These are phyloP conservation scores for Otocyon megalotis DNA, from an alignment of 2,113 vertebrate species.

Conservation along the genomic window DNA sequence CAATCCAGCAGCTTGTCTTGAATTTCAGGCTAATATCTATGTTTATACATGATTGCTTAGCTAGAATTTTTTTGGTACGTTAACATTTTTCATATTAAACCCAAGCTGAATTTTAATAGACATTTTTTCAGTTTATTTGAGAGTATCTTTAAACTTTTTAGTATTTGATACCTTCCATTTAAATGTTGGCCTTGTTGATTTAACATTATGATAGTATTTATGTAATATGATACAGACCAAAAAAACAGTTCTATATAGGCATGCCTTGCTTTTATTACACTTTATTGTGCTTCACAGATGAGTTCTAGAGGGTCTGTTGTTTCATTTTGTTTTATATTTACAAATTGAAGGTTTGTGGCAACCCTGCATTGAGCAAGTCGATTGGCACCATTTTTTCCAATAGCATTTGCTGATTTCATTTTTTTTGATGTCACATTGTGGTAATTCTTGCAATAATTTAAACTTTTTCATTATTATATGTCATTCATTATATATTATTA, in stretches of 20 bases:
- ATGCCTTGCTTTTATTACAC: background rate
- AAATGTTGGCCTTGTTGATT: constrained; percentile 20
- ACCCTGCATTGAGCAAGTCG: background rate
- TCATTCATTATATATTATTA: too few relatives aligned
- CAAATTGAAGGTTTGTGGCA: background rate
- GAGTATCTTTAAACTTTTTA: constrained; percentile 57
- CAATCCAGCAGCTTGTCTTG: constrained; percentile 79
- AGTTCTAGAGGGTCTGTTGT: background rate
- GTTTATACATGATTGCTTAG: constrained; percentile 73
- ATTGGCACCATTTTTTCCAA: background rate
- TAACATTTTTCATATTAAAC: constrained; percentile 75
- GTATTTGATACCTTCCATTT: constrained; percentile 45
- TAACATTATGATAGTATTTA: background rate
- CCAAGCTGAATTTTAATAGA: constrained; percentile 72
- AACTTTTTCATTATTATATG: background rate
- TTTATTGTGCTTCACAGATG: background rate
- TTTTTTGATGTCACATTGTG: background rate
- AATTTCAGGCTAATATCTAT: constrained; percentile 79
- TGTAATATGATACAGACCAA: background rate
- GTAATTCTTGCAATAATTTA: background rate
- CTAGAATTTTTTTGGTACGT: constrained; percentile 70
- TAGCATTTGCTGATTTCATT: background rate
- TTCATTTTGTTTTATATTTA: background rate
- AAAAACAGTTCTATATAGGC: background rate
- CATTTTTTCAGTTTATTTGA: constrained; percentile 49